These are phyloP conservation scores for Phyllotis vaccarum DNA, from an alignment of 2,797 vertebrate genomes.

Conservation along the genomic window DNA sequence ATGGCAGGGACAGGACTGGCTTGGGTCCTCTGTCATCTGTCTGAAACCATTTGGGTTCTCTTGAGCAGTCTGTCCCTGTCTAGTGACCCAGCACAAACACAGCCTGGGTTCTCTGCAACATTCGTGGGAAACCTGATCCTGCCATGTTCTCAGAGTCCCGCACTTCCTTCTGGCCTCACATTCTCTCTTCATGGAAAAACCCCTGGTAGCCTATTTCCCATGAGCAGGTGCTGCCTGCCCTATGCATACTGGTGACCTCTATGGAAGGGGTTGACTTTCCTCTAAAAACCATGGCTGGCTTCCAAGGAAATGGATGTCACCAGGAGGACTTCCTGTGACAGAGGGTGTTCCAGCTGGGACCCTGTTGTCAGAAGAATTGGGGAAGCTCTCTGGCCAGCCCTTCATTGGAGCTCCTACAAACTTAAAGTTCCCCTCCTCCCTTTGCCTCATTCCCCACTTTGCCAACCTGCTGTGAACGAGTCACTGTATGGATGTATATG, in stretches of 20 bases:
- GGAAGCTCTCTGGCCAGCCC: not conserved
- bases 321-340: not conserved
- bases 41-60: not conserved
- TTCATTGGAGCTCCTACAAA: not conserved
- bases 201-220: conserved; percentile 20
- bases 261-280: not conserved
- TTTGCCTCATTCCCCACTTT: not conserved
- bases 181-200: conserved; percentile 65
- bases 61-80: not conserved
- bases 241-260: not conserved
- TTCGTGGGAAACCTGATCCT: conserved; percentile 57
- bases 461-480: not conserved
- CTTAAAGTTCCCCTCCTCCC: not conserved
- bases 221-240: conserved; percentile 66
- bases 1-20: not conserved
- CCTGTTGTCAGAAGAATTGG: not conserved
- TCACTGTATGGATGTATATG: not conserved
- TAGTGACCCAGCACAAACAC: not conserved
- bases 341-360: not conserved
- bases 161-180: conserved; percentile 54
- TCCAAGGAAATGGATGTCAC: conserved; percentile 61
- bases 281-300: conserved; percentile 28
- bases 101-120: not conserved
- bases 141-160: conserved; percentile 64
- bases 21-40: not conserved